phyloP scores from a whole-genome alignment of 2,113 vertebrate species.

The Rhinopomastus cyanomelas region DNA sequence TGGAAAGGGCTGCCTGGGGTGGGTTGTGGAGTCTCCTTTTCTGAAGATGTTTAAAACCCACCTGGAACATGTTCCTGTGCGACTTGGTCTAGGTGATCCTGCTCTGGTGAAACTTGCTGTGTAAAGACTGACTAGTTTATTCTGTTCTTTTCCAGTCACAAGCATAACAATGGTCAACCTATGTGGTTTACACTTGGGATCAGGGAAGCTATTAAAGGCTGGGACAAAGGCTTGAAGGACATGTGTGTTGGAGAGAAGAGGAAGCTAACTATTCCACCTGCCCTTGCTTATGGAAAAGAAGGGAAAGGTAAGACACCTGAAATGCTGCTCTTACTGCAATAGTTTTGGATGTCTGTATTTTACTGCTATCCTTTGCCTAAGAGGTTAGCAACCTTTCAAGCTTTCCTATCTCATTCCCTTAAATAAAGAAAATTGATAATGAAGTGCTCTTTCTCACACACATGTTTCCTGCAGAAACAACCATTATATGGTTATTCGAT shows the following conservation, averaged over 20 bases:
- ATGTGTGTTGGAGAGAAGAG: constrained; percentile 94
- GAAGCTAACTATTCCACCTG: constrained; percentile 86
- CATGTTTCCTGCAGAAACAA: neutral
- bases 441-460: neutral
- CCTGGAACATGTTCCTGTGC: too few relatives aligned
- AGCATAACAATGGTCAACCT: constrained; percentile 87
- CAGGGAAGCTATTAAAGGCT: constrained; percentile 88
- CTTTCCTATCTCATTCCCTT: neutral
- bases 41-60: too few relatives aligned
- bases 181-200: constrained; percentile 96
- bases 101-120: neutral
- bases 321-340: neutral
- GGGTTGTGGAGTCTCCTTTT: too few relatives aligned
- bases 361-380: neutral
- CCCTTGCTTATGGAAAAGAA: constrained; percentile 93
- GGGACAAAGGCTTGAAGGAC: constrained; percentile 90
- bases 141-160: constrained; percentile 75
- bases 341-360: neutral
- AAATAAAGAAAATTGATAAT: neutral
- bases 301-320: constrained; percentile 85
- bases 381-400: neutral
- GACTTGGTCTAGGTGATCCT: too few relatives aligned
- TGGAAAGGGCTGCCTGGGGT: too few relatives aligned
- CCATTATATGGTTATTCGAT: neutral
- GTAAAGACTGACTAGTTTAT: neutral